phyloP scores from a whole-genome alignment of 2,888 invertebrate species.

The Galerucella pusilla region DNA sequence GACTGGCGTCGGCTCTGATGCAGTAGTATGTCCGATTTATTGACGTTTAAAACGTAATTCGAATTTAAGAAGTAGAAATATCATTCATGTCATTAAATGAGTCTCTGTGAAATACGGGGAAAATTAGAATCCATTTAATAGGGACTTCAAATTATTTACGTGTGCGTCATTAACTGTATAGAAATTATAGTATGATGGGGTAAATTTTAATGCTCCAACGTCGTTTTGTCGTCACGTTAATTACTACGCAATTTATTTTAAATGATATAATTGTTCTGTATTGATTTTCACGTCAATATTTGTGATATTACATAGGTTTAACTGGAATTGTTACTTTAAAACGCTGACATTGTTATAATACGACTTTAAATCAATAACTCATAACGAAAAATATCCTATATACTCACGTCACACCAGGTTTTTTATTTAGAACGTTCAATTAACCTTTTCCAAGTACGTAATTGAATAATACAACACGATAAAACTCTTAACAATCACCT shows the following conservation, averaged over 20 bases:
- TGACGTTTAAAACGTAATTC: not conserved
- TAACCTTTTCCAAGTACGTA: too few relatives aligned
- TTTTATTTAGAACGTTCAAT: too few relatives aligned
- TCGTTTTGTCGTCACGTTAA: not conserved
- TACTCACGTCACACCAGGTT: too few relatives aligned
- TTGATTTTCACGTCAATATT: not conserved
- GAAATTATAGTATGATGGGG: not conserved
- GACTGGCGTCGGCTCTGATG: too few relatives aligned
- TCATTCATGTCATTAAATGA: not conserved
- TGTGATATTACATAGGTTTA: not conserved
- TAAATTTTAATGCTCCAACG: not conserved
- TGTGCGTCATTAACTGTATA: conserved; percentile 4
- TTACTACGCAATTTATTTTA: not conserved
- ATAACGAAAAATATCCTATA: too few relatives aligned
- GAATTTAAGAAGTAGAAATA: not conserved
- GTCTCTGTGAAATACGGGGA: not conserved
- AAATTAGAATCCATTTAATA: conserved; percentile 14
- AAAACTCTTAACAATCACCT: too few relatives aligned
- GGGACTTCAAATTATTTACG: not conserved
- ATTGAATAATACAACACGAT: too few relatives aligned
- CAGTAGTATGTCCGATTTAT: not conserved
- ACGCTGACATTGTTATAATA: too few relatives aligned
- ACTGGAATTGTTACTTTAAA: too few relatives aligned
- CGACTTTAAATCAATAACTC: too few relatives aligned
- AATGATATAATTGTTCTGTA: not conserved